phyloP scores from a whole-genome alignment of 1,140 invertebrate species.

The Hormaphis cornu region DNA sequence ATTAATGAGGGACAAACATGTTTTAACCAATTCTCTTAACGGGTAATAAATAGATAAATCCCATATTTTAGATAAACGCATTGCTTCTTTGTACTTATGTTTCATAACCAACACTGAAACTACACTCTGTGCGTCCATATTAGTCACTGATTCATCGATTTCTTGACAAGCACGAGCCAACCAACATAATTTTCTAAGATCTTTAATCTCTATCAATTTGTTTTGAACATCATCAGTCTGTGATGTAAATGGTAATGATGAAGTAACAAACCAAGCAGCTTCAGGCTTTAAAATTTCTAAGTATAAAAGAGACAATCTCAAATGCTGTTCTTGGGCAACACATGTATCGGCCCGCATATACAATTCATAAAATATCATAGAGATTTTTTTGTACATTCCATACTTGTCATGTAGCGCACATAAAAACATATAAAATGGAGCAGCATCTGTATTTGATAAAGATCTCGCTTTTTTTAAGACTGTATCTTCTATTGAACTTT shows the following conservation, averaged over 20 bases:
- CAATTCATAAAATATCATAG: constrained; percentile 25
- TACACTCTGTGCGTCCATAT: constrained; percentile 7
- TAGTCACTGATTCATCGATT: constrained; percentile 7
- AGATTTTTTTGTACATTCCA: constrained; percentile 12
- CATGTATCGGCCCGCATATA: constrained; percentile 4
- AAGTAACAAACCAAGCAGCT: constrained; percentile 21
- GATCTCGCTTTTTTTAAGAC: constrained; percentile 26
- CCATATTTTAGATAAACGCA: constrained; percentile 23
- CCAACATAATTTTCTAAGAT: constrained; percentile 19
- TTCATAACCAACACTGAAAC: constrained; percentile 11
- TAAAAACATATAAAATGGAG: constrained; percentile 21
- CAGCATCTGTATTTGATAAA: constrained; percentile 5
- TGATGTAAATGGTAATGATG: neutral
- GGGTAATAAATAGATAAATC: constrained; percentile 3
- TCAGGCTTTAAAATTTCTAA: neutral
- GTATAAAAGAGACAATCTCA: constrained; percentile 20
- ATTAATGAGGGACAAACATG: neutral
- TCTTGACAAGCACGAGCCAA: constrained; percentile 12
- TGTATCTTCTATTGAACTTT: constrained; percentile 13
- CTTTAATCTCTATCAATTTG: neutral
- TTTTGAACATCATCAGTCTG: neutral
- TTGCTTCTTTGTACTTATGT: constrained; percentile 20
- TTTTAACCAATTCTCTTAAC: constrained; percentile 20
- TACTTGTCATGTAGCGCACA: constrained; percentile 23
- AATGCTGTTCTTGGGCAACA: constrained; percentile 10